Conservation (phyloP, 2,113 vertebrate genomes). For the Lepus timidus region DNA sequence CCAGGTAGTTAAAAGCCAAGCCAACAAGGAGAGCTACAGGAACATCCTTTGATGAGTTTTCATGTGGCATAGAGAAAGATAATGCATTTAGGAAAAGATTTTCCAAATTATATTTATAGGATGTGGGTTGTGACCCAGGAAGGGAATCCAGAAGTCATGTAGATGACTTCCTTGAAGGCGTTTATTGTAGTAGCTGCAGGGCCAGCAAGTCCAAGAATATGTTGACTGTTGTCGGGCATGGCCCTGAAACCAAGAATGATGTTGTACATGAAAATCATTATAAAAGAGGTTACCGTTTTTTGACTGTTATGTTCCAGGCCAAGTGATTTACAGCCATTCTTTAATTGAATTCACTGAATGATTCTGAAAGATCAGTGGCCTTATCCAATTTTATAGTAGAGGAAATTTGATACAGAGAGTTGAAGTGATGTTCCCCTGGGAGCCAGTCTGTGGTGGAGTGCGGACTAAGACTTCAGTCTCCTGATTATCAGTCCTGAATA, state of each 20-base stretch:
- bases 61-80: slow-evolving; percentile 30
- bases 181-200: slow-evolving; percentile 53
- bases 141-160: slow-evolving; percentile 43
- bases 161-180: slow-evolving; percentile 58
- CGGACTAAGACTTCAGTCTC: slow-evolving; percentile 18
- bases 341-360: slow-evolving; percentile 54
- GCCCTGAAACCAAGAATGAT: slow-evolving; percentile 51
- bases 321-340: slow-evolving; percentile 28
- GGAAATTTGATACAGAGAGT: slow-evolving; percentile 14
- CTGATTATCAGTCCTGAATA: slow-evolving; percentile 58
- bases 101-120: slow-evolving; percentile 59
- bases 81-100: slow-evolving; percentile 56
- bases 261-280: background rate
- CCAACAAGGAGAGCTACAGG: slow-evolving; percentile 52
- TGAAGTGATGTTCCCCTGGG: slow-evolving; percentile 41
- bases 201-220: background rate
- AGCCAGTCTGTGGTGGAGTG: background rate
- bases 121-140: slow-evolving; percentile 66
- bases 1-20: slow-evolving; percentile 65
- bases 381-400: slow-evolving; percentile 38
- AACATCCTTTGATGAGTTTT: slow-evolving; percentile 60
- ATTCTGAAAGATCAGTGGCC: slow-evolving; percentile 50
- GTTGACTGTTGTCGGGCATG: background rate
- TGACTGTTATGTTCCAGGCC: background rate
- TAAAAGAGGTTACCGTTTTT: background rate